Conservation (phyloP, 2,797 vertebrate genomes). For the Myotis pilosus region DNA sequence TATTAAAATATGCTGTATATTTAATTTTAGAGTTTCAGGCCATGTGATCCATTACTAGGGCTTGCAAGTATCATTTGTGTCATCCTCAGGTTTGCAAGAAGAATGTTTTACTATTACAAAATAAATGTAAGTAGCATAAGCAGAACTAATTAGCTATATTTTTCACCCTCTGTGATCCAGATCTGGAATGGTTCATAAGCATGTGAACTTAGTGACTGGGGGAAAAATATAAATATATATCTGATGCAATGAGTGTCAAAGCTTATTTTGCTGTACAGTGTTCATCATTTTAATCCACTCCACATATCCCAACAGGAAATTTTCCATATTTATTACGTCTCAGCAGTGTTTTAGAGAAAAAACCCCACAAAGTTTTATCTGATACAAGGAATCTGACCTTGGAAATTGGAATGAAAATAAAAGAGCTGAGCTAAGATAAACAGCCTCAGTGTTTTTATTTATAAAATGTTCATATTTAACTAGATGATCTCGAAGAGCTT, state of each 20-base stretch:
- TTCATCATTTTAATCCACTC: neutral
- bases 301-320: neutral
- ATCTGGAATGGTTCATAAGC: neutral
- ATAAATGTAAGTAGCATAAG: slow-evolving; percentile 22
- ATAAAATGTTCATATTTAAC: neutral
- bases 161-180: slow-evolving; percentile 25
- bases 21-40: neutral
- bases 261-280: neutral
- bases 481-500: neutral
- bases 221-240: neutral
- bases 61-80: neutral
- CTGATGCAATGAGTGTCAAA: neutral
- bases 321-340: neutral
- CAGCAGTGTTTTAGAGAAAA: neutral
- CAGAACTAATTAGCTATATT: slow-evolving; percentile 35
- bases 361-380: neutral
- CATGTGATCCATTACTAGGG: neutral
- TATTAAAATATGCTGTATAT: neutral
- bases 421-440: neutral
- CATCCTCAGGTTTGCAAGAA: neutral
- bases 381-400: neutral
- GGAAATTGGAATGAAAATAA: neutral
- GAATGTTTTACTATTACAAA: slow-evolving; percentile 6
- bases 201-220: slow-evolving; percentile 17
- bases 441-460: neutral